These are phyloP conservation scores for Spinus pinus DNA, from an alignment of 2,797 vertebrate species.

Conservation along the genomic window DNA sequence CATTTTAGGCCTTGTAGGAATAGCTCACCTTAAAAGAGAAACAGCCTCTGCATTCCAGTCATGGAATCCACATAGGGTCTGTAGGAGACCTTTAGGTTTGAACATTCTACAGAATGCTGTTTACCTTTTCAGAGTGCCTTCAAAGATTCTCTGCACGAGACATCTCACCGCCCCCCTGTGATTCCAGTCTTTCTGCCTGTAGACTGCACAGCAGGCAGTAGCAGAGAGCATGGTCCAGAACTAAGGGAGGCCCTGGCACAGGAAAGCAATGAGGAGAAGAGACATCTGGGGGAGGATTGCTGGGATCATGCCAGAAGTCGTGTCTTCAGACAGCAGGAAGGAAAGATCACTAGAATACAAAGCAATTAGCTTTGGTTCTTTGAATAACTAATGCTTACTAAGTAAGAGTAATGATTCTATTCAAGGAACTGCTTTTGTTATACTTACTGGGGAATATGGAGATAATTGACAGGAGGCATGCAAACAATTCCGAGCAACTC, in stretches of 20 bases:
- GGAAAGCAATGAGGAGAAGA: neutral
- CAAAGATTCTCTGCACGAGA: neutral
- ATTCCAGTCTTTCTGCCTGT: neutral
- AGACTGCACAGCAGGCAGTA: neutral
- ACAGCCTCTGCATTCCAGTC: neutral
- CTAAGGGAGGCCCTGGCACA: neutral
- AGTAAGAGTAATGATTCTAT: neutral
- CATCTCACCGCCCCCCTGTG: fast-evolving
- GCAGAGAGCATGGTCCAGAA: neutral
- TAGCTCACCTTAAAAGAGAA: neutral
- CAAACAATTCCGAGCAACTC: neutral
- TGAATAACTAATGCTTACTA: neutral
- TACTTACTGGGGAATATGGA: neutral
- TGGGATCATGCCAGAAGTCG: neutral
- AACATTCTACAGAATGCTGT: neutral
- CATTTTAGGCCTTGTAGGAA: neutral
- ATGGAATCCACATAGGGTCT: neutral
- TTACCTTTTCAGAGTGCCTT: neutral
- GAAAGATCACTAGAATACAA: neutral
- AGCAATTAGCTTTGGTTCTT: neutral
- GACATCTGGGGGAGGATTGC: neutral
- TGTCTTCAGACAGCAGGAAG: neutral
- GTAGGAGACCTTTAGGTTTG: neutral
- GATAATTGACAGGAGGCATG: neutral
- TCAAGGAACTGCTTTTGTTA: neutral